A percentile compares a stretch with the other conserved stretches of the same genome.
Conservation (phyloP, 2,797 vertebrate genomes). For the Paguma larvata region DNA sequence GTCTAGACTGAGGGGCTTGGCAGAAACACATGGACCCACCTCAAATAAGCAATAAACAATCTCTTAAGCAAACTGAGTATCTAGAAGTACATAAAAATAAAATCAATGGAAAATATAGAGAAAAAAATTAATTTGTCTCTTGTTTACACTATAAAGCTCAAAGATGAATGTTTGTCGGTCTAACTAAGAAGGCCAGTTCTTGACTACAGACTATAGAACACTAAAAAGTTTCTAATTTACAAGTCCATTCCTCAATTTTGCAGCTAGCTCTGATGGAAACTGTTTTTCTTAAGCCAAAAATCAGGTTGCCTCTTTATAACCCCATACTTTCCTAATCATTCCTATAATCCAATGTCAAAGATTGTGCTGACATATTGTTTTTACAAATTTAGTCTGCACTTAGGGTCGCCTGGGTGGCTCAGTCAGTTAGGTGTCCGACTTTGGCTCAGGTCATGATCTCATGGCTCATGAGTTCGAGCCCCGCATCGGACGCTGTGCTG, state of each 20-base stretch:
- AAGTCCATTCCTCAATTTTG: constrained; percentile 49
- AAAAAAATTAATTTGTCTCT: constrained; percentile 33
- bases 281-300: constrained; percentile 51
- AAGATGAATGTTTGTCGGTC: constrained; percentile 2
- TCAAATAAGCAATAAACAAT: constrained; percentile 42
- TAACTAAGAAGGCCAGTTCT: constrained; percentile 32
- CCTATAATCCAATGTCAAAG: not conserved
- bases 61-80: constrained; percentile 37
- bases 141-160: constrained; percentile 45
- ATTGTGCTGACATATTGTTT: not conserved
- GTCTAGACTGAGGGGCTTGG: not conserved
- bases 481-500: too few species aligned
- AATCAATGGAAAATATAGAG: constrained; percentile 10
- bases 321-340: not conserved
- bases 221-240: constrained; percentile 34
- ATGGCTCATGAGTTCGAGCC: too few species aligned
- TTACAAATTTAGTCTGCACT: not conserved
- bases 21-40: constrained; percentile 14
- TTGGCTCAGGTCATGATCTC: too few species aligned
- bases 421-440: too few species aligned
- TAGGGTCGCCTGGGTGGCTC: too few species aligned
- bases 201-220: not conserved
- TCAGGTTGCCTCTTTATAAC: constrained; percentile 12
- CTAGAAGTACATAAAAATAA: constrained; percentile 44
- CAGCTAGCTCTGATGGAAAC: not conserved